These are phyloP conservation scores for Pseudomugil tenellus DNA, from an alignment of 2,797 vertebrate species.

Conservation along the genomic window DNA sequence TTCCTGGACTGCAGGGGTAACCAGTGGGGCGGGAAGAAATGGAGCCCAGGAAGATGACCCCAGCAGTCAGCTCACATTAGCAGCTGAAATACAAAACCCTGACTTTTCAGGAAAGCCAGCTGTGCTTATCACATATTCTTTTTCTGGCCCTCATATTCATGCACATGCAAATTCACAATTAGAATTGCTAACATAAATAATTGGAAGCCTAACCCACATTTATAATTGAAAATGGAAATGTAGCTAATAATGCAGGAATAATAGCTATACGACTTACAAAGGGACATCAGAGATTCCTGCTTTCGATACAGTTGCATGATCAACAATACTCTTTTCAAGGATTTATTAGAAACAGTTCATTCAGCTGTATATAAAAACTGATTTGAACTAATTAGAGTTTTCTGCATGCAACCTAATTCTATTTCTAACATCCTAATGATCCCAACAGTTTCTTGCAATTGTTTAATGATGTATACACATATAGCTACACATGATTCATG, in stretches of 20 bases:
- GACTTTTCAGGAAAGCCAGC: constrained; percentile 65
- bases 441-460: not conserved
- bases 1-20: constrained; percentile 70
- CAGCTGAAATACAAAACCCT: constrained; percentile 64
- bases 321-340: not conserved
- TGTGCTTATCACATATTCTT: constrained; percentile 53
- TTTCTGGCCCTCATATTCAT: constrained; percentile 41
- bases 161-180: constrained; percentile 50
- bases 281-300: not conserved
- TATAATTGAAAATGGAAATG: constrained; percentile 50
- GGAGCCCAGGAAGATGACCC: constrained; percentile 69
- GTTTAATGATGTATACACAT: not conserved
- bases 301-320: constrained; percentile 8
- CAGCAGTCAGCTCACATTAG: constrained; percentile 79
- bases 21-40: constrained; percentile 69
- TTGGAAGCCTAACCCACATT: constrained; percentile 25
- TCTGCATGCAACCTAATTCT: not conserved
- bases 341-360: not conserved
- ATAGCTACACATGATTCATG: not conserved
- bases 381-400: not conserved
- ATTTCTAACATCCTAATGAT: constrained; percentile 3
- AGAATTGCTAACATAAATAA: constrained; percentile 53
- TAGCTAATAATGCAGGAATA: constrained; percentile 22
- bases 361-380: not conserved
- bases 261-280: constrained; percentile 18